phyloP scores from a whole-genome alignment of 2,888 invertebrate species.

The Trilocha varians region DNA sequence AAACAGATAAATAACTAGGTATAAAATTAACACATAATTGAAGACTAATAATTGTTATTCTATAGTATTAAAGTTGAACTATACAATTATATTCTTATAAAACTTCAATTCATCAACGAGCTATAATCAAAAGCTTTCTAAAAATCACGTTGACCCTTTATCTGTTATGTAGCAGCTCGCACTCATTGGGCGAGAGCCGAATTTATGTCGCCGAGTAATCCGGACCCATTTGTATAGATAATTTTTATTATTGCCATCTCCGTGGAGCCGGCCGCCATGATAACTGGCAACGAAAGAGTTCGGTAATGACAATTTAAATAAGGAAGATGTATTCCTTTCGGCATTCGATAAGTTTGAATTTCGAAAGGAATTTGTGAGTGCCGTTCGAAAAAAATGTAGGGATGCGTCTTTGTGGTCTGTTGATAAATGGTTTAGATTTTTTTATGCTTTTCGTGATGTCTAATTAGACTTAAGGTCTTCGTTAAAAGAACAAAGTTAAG shows the following conservation, averaged over 20 bases:
- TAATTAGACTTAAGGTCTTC: no score
- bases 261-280: constrained; percentile 60
- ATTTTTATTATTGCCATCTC: constrained; percentile 74
- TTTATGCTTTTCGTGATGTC: no score
- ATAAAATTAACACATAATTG: no score
- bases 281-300: constrained; percentile 67
- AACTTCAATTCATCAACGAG: constrained; percentile 14
- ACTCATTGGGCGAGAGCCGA: constrained; percentile 68
- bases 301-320: constrained; percentile 73
- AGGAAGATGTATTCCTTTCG: constrained; percentile 70
- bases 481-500: no score
- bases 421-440: background rate
- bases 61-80: no score
- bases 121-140: constrained; percentile 39
- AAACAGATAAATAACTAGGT: no score
- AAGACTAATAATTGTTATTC: no score
- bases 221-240: constrained; percentile 72
- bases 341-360: constrained; percentile 60
- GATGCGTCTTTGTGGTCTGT: background rate
- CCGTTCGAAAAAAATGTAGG: constrained; percentile 32
- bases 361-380: constrained; percentile 52
- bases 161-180: constrained; percentile 52
- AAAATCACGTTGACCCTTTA: constrained; percentile 68
- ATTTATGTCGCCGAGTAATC: constrained; percentile 72
- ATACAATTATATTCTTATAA: no score